Evolutionary conservation across 1,140 invertebrate genomes (phyloP), one percentile per base, ranked within the genome.

Genomic region (Bicyclus anynana): DNA sequence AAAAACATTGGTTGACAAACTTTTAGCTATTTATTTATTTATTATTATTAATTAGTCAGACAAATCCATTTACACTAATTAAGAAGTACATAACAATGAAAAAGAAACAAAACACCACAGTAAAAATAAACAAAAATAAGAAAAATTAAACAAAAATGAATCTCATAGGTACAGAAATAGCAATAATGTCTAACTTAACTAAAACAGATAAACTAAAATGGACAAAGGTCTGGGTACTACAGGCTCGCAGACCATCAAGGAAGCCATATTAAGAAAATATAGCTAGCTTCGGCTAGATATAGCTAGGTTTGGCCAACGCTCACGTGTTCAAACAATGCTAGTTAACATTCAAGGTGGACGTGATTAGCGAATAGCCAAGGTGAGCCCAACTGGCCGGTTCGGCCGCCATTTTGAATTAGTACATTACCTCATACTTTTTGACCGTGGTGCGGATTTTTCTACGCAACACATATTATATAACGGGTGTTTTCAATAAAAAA

Each of bases 311-410:
- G 42, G 42, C 42, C 42, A 44, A 7, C 42, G 21, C 42, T 66
- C 57, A 66, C 62, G 57, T 65, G 63, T 60, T 65, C 65, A 65
- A 73, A 64, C 69, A 67, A 68, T 72, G 65, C 70, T 73, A 71
- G 65, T 77, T 80, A 76, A 67, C 74, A 80, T 77, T 83, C 80
- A 83, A 83, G 80, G 80, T 75, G 67, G 68, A 70, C 72, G 40
- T 74, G 76, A 76, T 83, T 83, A 80, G 76, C 72, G 66, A 74
- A 76, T 68, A 75, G 62, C 62, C 80, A 79, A 83, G 80, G 77
- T 74, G 65, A 80, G 42, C 68, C 55, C 20, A 70, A 68, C 67
- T 62, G 51, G 51, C 38, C 51, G 12, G 20, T 53, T 53, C 42
- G 37, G 38, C 7, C 37, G 51, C 51, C 37, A 53, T 53, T 9